Percentiles rank a stretch among this genome's conserved stretches.
Evolutionary conservation across 2,797 vertebrate genomes (phyloP).

Genomic region (Pseudomugil tenellus): DNA sequence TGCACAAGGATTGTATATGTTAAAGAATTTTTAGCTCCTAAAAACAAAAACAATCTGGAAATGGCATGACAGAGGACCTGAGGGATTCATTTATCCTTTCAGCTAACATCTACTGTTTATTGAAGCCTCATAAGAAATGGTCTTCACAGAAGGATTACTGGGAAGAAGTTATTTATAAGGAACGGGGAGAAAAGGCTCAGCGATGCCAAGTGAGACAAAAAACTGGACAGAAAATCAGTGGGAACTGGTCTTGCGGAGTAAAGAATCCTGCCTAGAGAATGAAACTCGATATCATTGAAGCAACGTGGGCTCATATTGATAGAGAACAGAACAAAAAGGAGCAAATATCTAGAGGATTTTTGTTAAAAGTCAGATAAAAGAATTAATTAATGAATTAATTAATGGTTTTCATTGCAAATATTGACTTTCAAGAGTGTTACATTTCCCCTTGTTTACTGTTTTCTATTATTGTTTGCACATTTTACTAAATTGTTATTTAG

Average conservation of each 20-base stretch:
- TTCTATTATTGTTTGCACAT: neutral
- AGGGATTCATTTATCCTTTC: neutral
- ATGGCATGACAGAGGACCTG: neutral
- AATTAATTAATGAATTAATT: neutral
- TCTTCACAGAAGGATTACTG: neutral
- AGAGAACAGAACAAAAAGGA: neutral
- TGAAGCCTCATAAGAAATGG: neutral
- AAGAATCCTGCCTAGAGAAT: neutral
- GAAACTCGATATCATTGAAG: neutral
- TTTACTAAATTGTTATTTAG: neutral
- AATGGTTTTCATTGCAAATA: neutral
- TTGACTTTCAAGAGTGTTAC: neutral
- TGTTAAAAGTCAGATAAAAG: neutral
- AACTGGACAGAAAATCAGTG: neutral
- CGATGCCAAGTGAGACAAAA: neutral
- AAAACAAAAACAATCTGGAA: neutral
- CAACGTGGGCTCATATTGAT: neutral
- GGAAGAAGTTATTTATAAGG: neutral
- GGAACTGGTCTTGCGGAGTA: neutral
- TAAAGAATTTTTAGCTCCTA: neutral
- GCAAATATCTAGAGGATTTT: neutral
- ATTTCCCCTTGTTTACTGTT: neutral
- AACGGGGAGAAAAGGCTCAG: neutral
- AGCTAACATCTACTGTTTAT: neutral
- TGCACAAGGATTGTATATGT: neutral